Evolutionary conservation across 35 echinoderm and acorn worm species (phyloP).

Genomic region (Strongylocentrotus purpuratus): DNA sequence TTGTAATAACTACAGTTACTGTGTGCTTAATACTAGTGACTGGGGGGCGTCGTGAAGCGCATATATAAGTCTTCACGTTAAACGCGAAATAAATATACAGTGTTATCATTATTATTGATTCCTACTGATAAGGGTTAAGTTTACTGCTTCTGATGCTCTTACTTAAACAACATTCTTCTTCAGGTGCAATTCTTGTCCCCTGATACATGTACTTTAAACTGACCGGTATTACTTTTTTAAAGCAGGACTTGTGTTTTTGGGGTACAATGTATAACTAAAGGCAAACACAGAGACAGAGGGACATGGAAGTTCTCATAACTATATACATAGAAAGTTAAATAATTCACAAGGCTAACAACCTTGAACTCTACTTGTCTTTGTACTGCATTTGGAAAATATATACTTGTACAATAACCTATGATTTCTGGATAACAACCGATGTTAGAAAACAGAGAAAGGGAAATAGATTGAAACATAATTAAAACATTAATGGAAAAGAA

Average conservation of each 20-base stretch:
- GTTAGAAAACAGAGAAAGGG: background rate
- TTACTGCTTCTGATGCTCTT: no score
- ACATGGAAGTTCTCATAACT: background rate
- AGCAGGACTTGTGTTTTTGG: background rate
- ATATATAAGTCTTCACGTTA: no score
- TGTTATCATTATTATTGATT: no score
- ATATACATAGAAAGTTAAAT: conserved; percentile 6
- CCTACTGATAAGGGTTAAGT: no score
- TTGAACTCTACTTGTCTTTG: background rate
- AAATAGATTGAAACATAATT: background rate
- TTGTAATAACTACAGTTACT: no score
- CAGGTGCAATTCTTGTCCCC: no score
- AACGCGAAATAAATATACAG: no score
- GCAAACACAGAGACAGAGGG: no score
- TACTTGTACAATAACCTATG: background rate
- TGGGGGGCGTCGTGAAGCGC: no score
- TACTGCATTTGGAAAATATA: background rate
- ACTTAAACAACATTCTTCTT: no score
- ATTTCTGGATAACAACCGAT: background rate
- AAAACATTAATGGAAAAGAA: background rate
- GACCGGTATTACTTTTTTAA: background rate
- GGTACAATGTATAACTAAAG: background rate
- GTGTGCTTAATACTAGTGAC: no score
- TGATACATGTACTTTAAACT: no score
- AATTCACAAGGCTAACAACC: background rate